A percentile compares a stretch with the other conserved stretches of the same genome.
Evolutionary conservation across 2,113 vertebrate species (phyloP).

Genomic region (Rhea americana): DNA sequence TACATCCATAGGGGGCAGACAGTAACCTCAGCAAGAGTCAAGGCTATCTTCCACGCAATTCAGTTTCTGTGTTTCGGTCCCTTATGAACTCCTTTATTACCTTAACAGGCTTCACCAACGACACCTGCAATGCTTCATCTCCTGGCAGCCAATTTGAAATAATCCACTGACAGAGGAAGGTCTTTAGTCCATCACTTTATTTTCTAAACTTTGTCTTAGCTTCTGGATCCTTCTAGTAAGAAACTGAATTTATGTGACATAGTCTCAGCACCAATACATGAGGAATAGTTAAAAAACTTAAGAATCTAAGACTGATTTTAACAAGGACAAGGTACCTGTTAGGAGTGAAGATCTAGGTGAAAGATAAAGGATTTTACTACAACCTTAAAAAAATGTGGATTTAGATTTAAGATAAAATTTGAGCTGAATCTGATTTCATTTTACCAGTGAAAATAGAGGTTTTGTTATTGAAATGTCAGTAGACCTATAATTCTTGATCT

Average conservation of each 20-base stretch:
- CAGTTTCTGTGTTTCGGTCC: neutral
- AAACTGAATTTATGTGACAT: neutral
- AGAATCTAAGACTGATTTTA: neutral
- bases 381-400: neutral
- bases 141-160: neutral
- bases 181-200: neutral
- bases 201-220: neutral
- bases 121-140: neutral
- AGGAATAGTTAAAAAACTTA: neutral
- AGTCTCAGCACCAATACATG: neutral
- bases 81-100: neutral
- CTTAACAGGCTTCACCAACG: neutral
- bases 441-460: neutral
- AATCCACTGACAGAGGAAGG: neutral
- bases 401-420: neutral
- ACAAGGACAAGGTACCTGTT: neutral
- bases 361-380: neutral
- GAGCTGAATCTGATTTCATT: neutral
- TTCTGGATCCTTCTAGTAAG: neutral
- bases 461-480: neutral
- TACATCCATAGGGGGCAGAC: neutral
- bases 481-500: neutral
- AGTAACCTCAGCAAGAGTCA: neutral
- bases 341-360: neutral
- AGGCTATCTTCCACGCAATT: neutral